These are phyloP conservation scores for Ardeotis arabs DNA, from an alignment of 2,113 vertebrate species.

Conservation along the genomic window DNA sequence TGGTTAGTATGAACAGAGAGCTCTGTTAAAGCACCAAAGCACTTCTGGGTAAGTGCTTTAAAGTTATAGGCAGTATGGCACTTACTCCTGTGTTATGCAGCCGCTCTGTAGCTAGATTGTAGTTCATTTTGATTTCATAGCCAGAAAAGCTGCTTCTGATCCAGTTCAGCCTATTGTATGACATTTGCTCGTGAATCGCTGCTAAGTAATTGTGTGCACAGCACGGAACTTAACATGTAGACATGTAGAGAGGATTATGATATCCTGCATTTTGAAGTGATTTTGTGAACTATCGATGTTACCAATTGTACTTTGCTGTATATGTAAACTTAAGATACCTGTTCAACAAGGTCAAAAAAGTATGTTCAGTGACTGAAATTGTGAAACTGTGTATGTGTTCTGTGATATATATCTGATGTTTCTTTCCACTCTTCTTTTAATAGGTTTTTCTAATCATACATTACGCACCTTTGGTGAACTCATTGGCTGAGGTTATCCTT, in stretches of 20 bases:
- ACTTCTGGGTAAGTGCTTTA: background rate
- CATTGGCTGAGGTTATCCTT: constrained; percentile 92
- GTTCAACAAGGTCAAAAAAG: background rate
- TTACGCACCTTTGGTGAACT: constrained; percentile 91
- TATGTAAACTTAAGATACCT: background rate
- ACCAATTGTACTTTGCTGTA: background rate
- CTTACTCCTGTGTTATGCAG: background rate
- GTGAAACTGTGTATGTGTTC: background rate
- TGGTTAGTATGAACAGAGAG: background rate
- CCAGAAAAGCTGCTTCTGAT: background rate
- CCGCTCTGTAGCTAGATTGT: background rate
- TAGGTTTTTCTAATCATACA: constrained; percentile 98
- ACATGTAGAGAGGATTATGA: background rate
- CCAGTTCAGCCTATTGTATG: background rate
- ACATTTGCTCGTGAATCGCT: background rate
- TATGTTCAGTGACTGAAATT: background rate
- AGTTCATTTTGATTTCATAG: background rate
- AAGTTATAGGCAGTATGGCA: background rate
- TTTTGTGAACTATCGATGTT: background rate
- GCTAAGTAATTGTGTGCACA: background rate
- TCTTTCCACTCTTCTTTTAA: background rate
- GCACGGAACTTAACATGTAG: background rate
- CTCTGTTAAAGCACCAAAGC: background rate
- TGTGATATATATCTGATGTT: background rate
- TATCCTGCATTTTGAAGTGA: background rate